These are phyloP conservation scores for Callaeas wilsoni DNA, from an alignment of 2,113 vertebrate species.

Conservation along the genomic window DNA sequence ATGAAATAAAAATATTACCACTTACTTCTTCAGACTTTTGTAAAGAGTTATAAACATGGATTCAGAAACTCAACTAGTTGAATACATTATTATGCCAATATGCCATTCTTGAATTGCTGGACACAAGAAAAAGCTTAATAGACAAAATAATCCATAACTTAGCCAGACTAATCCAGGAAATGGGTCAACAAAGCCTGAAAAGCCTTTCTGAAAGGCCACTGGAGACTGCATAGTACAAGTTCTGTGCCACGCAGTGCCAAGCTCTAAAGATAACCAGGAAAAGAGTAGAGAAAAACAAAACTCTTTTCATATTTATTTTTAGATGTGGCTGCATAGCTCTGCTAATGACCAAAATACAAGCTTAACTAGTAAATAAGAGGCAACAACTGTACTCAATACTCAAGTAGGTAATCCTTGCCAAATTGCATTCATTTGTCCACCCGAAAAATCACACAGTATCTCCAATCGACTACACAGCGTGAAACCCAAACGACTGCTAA, in stretches of 20 bases:
- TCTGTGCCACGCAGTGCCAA: constrained; percentile 27
- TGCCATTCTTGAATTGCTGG: constrained; percentile 1
- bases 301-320: constrained; percentile 53
- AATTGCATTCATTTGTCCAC: neutral
- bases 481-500: neutral
- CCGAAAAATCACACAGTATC: neutral
- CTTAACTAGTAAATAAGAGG: neutral
- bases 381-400: neutral
- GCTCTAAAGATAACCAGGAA: constrained; percentile 21
- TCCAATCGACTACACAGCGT: neutral
- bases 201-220: constrained; percentile 50
- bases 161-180: constrained; percentile 62
- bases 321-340: neutral
- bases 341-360: neutral
- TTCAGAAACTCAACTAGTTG: neutral
- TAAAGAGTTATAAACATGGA: neutral
- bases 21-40: neutral
- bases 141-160: constrained; percentile 54
- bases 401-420: neutral
- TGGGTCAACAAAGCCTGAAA: constrained; percentile 44
- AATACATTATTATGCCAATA: neutral
- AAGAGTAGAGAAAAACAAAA: constrained; percentile 33
- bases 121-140: constrained; percentile 52
- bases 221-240: constrained; percentile 10
- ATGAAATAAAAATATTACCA: neutral